Percentiles rank a stretch among this genome's conserved stretches.
phyloP scores from a whole-genome alignment of 2,113 vertebrate species.

The Malurus melanocephalus region DNA sequence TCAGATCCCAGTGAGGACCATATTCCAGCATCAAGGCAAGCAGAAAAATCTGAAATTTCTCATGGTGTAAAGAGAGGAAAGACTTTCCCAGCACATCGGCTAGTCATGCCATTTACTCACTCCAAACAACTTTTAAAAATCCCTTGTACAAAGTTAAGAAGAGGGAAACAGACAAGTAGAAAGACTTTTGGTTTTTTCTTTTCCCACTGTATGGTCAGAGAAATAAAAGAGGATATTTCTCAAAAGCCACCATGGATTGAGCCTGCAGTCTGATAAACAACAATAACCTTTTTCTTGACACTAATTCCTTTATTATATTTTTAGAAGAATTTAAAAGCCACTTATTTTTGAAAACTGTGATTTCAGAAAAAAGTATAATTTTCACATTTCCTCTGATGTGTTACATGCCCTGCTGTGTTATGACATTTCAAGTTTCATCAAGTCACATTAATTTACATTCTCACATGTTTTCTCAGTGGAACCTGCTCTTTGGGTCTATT shows the following conservation, averaged over 20 bases:
- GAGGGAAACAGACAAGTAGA: not conserved
- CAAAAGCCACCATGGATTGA: constrained; percentile 21
- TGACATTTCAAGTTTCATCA: constrained; percentile 60
- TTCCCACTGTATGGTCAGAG: not conserved
- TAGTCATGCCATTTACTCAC: not conserved
- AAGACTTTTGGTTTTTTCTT: not conserved
- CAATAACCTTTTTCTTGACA: constrained; percentile 62
- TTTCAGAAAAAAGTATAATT: constrained; percentile 64
- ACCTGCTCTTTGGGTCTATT: constrained; percentile 45
- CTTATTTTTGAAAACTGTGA: constrained; percentile 44
- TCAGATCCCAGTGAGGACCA: not conserved
- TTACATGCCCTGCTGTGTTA: constrained; percentile 62
- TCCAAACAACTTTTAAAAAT: not conserved
- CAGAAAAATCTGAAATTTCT: not conserved
- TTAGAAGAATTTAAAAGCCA: constrained; percentile 51
- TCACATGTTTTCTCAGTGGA: constrained; percentile 51
- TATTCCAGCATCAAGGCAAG: not conserved
- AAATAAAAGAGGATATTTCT: constrained; percentile 11
- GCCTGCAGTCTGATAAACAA: constrained; percentile 51
- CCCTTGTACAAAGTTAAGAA: not conserved
- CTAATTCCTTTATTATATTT: constrained; percentile 62
- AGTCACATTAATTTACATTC: constrained; percentile 38
- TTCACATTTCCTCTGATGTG: constrained; percentile 68
- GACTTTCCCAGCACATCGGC: not conserved
- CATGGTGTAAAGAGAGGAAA: not conserved